A percentile compares a stretch with the other conserved stretches of the same genome.
Evolutionary conservation across 1,140 invertebrate species (phyloP).

Genomic region (Leptinotarsa undecemlineata): DNA sequence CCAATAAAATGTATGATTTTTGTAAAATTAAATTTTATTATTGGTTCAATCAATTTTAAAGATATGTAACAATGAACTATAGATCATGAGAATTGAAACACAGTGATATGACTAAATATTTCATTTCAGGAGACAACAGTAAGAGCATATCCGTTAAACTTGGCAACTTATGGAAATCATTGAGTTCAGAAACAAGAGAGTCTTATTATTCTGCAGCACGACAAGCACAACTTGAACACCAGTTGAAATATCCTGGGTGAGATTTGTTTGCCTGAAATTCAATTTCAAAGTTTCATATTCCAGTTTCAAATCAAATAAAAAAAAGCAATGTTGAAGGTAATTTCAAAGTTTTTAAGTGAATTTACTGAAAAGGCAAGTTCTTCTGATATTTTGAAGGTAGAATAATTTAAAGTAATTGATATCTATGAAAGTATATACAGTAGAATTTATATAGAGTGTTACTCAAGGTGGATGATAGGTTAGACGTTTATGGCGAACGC

Average conservation of each 20-base stretch:
- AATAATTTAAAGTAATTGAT: too few species aligned
- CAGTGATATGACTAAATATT: background rate
- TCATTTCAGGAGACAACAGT: conserved; percentile 54
- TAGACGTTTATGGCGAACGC: too few species aligned
- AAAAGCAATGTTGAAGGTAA: too few species aligned
- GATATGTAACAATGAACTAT: background rate
- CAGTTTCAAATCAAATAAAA: too few species aligned
- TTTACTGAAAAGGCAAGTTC: too few species aligned
- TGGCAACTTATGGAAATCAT: conserved; percentile 59
- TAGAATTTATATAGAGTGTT: too few species aligned
- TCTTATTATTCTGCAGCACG: conserved; percentile 56
- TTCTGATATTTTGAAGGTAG: too few species aligned
- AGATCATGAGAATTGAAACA: too few species aligned
- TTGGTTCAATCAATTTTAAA: conserved; percentile 18
- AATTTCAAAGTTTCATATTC: too few species aligned
- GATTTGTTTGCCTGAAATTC: background rate
- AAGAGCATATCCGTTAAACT: conserved; percentile 60
- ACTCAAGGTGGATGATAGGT: too few species aligned
- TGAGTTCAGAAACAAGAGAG: conserved; percentile 55
- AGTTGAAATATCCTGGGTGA: background rate
- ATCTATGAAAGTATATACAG: too few species aligned
- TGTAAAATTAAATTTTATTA: background rate
- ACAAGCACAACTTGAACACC: conserved; percentile 1
- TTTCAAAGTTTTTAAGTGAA: too few species aligned
- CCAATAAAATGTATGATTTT: background rate